phyloP scores from a whole-genome alignment of 2,113 vertebrate genomes.

The Podilymbus podiceps region DNA sequence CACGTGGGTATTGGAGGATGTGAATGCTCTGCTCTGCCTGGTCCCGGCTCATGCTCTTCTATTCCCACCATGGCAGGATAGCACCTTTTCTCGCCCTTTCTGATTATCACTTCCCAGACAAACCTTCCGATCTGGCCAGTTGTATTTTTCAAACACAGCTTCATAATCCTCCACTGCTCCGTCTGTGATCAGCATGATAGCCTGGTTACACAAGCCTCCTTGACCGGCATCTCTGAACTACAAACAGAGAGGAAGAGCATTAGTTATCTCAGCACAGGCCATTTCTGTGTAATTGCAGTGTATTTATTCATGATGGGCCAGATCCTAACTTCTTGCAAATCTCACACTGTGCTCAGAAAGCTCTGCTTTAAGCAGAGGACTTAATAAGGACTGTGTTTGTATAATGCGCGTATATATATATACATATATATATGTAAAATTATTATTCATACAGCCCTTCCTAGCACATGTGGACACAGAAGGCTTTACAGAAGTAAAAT shows the following conservation, averaged over 20 bases:
- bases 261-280: background rate
- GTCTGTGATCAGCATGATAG: constrained; percentile 95
- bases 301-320: background rate
- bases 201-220: constrained; percentile 94
- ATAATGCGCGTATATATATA: background rate
- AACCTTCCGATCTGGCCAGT: constrained; percentile 92
- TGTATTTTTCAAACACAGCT: constrained; percentile 90
- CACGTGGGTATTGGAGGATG: accelerated
- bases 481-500: background rate
- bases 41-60: background rate
- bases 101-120: background rate
- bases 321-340: background rate
- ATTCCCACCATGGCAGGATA: background rate
- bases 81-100: background rate
- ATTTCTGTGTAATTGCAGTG: accelerated
- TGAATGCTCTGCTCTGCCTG: background rate
- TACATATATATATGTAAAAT: too few relatives aligned
- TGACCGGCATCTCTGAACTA: constrained; percentile 79
- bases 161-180: constrained; percentile 93
- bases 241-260: background rate
- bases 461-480: background rate
- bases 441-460: background rate
- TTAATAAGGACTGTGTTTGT: background rate
- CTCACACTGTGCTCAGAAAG: background rate
- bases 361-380: background rate